Evolutionary conservation across 2,113 vertebrate genomes (phyloP).

Genomic region (Phrynocephalus versicolor): DNA sequence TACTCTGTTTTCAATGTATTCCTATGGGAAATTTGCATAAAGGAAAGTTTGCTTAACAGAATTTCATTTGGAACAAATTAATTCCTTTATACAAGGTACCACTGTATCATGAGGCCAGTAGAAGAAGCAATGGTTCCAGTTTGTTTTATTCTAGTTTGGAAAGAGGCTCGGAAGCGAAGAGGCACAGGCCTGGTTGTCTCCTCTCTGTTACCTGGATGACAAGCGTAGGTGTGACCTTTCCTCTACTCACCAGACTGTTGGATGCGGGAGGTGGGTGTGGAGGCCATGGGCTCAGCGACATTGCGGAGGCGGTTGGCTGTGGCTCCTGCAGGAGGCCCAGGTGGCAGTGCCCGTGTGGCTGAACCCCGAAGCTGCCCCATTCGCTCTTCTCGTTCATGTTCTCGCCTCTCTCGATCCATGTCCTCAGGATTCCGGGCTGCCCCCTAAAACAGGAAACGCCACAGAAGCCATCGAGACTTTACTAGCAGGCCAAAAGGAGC

Average conservation of each 20-base stretch:
- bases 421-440: slow-evolving; percentile 92
- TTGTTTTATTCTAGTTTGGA: not conserved
- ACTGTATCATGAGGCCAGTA: not conserved
- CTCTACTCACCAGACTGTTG: slow-evolving; percentile 89
- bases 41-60: no score
- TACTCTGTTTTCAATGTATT: no score
- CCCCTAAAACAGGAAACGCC: slow-evolving; percentile 74
- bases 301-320: slow-evolving; percentile 88
- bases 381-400: slow-evolving; percentile 90
- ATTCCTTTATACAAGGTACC: no score
- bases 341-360: slow-evolving; percentile 78
- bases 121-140: not conserved
- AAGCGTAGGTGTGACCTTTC: accelerated
- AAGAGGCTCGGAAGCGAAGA: not conserved
- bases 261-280: slow-evolving; percentile 90
- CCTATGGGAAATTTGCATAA: no score
- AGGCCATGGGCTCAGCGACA: slow-evolving; percentile 87
- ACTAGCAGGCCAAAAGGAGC: not conserved
- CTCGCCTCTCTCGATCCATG: slow-evolving; percentile 88
- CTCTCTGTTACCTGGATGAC: not conserved
- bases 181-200: not conserved
- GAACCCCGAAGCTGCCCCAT: slow-evolving; percentile 86
- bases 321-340: slow-evolving; percentile 77
- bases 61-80: no score
- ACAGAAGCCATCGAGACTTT: accelerated